phyloP scores from a whole-genome alignment of 1,140 invertebrate genomes.

The Helicoverpa armigera region DNA sequence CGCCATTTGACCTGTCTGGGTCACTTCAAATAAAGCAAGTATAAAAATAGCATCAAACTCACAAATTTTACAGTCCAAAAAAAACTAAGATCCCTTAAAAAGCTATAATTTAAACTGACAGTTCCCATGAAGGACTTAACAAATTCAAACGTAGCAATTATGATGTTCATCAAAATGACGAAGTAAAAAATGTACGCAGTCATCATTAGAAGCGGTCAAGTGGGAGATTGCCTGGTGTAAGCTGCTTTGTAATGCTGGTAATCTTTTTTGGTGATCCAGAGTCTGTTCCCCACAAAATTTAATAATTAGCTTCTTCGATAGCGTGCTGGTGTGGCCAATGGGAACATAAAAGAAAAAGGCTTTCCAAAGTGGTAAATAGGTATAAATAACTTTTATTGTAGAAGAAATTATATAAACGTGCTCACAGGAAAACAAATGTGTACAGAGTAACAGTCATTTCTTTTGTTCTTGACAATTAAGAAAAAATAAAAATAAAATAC shows the following conservation, averaged over 20 bases:
- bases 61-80: background rate
- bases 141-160: slow-evolving; percentile 4
- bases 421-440: no score
- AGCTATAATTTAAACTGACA: slow-evolving; percentile 16
- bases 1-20: background rate
- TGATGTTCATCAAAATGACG: slow-evolving; percentile 6
- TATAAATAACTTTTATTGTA: no score
- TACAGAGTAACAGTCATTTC: no score
- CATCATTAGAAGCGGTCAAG: slow-evolving; percentile 20
- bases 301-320: no score
- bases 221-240: background rate
- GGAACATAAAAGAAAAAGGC: no score
- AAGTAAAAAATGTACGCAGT: slow-evolving; percentile 14
- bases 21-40: background rate
- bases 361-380: no score
- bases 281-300: no score
- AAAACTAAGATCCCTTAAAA: background rate
- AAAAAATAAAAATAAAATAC: no score
- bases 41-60: slow-evolving; percentile 7
- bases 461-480: no score
- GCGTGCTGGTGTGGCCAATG: no score
- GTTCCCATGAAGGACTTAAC: slow-evolving; percentile 22
- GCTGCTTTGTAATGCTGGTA: background rate
- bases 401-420: no score
- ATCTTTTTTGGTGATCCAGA: no score